These are phyloP conservation scores for Macrophya alboannulata DNA, from an alignment of 2,888 invertebrate genomes.

Conservation along the genomic window DNA sequence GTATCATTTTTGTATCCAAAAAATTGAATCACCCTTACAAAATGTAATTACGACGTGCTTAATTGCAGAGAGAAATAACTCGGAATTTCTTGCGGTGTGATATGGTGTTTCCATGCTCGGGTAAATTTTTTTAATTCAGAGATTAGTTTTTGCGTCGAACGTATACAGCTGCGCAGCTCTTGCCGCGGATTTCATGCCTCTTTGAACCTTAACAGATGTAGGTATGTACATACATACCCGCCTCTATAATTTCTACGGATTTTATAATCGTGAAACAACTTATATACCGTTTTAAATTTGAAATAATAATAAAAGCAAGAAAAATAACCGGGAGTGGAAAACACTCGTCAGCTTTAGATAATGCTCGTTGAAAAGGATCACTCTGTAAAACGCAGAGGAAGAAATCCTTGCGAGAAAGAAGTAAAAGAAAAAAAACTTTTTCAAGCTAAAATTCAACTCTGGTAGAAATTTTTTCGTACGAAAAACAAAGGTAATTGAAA, in stretches of 20 bases:
- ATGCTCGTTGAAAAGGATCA: not conserved
- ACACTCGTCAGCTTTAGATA: not conserved
- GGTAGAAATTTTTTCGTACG: not conserved
- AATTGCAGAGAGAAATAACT: not conserved
- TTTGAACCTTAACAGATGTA: not conserved
- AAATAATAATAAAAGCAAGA: not conserved
- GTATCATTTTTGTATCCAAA: not conserved
- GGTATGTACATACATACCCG: not conserved
- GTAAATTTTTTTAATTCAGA: not conserved
- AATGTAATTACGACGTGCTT: not conserved
- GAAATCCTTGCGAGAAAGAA: not conserved
- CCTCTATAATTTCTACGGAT: not conserved
- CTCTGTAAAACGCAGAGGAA: not conserved
- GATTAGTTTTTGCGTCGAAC: not conserved
- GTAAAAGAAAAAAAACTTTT: not conserved
- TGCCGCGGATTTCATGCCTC: not conserved
- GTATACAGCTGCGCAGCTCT: no score
- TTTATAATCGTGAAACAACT: not conserved
- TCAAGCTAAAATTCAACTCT: not conserved
- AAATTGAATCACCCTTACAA: not conserved
- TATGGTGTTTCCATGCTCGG: not conserved
- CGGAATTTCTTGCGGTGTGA: not conserved
- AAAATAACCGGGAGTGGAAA: not conserved
- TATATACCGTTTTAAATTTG: not conserved
- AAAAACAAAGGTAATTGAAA: constrained; percentile 30